phyloP scores from a whole-genome alignment of 2,113 vertebrate genomes.

The Clupea harengus region DNA sequence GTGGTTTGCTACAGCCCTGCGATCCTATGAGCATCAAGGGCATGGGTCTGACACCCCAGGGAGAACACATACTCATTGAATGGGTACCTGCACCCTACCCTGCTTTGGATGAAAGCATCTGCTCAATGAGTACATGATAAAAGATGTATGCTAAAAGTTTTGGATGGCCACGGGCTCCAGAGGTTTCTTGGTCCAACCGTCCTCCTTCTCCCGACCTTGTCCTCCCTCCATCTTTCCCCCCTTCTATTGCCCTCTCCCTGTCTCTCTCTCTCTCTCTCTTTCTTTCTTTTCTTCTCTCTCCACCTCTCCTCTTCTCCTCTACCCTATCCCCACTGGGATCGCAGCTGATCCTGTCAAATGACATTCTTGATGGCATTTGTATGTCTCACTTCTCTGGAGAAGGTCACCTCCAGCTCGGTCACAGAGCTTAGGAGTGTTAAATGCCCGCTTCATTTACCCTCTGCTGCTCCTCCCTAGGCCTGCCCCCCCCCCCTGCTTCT shows the following conservation, averaged over 20 bases:
- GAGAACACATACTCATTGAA: background rate
- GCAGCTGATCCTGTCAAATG: constrained; percentile 13
- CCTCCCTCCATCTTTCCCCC: background rate
- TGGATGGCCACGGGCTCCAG: background rate
- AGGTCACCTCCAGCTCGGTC: constrained; percentile 8
- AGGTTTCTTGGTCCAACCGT: background rate
- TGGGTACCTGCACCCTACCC: background rate
- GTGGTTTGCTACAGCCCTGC: background rate
- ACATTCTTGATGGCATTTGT: constrained; percentile 21
- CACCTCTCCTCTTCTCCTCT: background rate
- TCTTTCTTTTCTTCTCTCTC: background rate
- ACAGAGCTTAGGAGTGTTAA: background rate
- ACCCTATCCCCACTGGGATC: background rate
- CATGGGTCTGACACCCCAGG: background rate
- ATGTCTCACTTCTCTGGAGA: background rate
- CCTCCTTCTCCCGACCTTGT: background rate
- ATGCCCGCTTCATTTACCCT: background rate
- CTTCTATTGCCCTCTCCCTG: background rate
- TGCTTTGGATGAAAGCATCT: background rate
- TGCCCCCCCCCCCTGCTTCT: background rate
- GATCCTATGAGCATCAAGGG: background rate
- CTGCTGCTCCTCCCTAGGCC: background rate
- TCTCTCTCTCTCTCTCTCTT: background rate
- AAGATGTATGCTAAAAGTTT: background rate
- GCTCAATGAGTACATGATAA: background rate